These are phyloP conservation scores for Candidula unifasciata DNA, from an alignment of 2,888 invertebrate genomes.

Conservation along the genomic window DNA sequence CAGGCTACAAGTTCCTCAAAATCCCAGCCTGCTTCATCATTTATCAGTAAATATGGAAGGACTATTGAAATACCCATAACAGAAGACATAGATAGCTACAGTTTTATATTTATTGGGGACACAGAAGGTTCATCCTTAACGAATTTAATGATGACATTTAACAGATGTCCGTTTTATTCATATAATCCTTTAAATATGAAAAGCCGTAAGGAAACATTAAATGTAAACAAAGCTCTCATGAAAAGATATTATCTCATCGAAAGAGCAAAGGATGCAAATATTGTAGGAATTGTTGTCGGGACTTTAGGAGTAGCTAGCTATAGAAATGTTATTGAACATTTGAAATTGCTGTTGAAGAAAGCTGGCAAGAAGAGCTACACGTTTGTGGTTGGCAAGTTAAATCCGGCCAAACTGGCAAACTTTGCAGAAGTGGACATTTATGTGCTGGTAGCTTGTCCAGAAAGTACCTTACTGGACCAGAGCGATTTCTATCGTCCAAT, in stretches of 20 bases:
- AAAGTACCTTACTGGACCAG: constrained; percentile 88
- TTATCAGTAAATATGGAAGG: constrained; percentile 58
- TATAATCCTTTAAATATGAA: constrained; percentile 74
- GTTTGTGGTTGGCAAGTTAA: constrained; percentile 95
- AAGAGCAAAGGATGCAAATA: constrained; percentile 91
- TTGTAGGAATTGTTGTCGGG: constrained; percentile 92
- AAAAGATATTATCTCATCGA: constrained; percentile 90
- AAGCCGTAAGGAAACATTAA: constrained; percentile 61
- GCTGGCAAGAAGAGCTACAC: constrained; percentile 93
- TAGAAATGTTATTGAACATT: constrained; percentile 85
- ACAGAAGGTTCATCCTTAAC: constrained; percentile 83
- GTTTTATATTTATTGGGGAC: constrained; percentile 84
- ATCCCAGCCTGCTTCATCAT: not conserved
- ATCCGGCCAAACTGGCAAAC: constrained; percentile 95
- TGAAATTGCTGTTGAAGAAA: constrained; percentile 85
- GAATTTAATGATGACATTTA: constrained; percentile 80
- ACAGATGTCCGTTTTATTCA: constrained; percentile 73
- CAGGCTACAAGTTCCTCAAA: not conserved
- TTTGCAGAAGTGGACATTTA: constrained; percentile 94
- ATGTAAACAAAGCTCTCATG: constrained; percentile 84
- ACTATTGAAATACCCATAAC: constrained; percentile 57
- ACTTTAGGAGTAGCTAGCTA: constrained; percentile 89
- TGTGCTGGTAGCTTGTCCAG: constrained; percentile 93
- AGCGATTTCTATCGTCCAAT: constrained; percentile 93
- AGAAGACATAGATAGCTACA: constrained; percentile 79